Evolutionary conservation across 1,140 invertebrate genomes (phyloP), one percentile per base, ranked within the genome.

Genomic region (Drosophila ambigua): DNA sequence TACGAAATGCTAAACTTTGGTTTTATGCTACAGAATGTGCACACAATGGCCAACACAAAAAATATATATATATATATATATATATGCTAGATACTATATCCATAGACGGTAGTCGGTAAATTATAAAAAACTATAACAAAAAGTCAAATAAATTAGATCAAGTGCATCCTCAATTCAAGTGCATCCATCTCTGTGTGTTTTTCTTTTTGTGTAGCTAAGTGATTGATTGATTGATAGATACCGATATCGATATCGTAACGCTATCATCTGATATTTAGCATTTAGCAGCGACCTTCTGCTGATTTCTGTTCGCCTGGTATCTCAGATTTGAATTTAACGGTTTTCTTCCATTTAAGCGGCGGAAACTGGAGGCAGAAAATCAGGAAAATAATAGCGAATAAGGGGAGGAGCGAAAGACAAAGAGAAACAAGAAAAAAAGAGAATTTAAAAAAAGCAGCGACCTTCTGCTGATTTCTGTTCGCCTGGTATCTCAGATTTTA

Each of bases 1-100:
- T 83, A 83, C 83, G 83, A 87, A 87, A 87, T 87, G 79, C 83
- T 87, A 87, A 87, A 83, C 83, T 87, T 87, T 87, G 83, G 83
- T 87, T 87, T 87, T 87, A 89, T 87, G 83, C 83, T 87, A 87
- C 79, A 87, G 39, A 84, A 75, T 85, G 82, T 85, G 82, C 81
- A 85, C 82, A 87, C 82, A 87, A 85, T 85, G 81, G 81, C 82
- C 82, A 85, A 85, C 81, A 85, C 79, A 75, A 48, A n/a, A n/a
- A n/a, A n/a, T n/a, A n/a, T n/a, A n/a, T n/a, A n/a, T n/a, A n/a
- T n/a, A n/a, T n/a, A n/a, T n/a, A n/a, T n/a, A 48, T 48, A 53
- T 53, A 53, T 39, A 39, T 39, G 35, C 11, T 39, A 73, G 31
- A 31, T 31, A 31, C 7, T 31, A 31, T 31, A 31, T 31, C 31